Evolutionary conservation across 2,797 vertebrate species (phyloP).

Genomic region (Spinus pinus): DNA sequence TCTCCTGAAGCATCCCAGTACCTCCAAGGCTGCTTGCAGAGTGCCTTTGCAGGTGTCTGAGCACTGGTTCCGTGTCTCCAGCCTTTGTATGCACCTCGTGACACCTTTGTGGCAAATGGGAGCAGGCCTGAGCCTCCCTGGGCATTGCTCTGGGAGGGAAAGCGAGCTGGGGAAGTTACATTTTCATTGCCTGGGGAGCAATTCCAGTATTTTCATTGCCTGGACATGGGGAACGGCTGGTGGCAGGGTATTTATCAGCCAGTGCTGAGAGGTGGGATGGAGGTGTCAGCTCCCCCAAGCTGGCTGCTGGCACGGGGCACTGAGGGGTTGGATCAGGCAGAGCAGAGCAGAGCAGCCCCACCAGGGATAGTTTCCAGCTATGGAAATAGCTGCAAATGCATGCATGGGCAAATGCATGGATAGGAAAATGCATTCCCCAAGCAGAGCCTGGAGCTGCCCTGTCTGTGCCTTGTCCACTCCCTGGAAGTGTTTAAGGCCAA

Average conservation of each 20-base stretch:
- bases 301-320: background rate
- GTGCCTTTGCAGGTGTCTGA: background rate
- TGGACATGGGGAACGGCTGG: background rate
- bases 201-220: background rate
- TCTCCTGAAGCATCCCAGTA: background rate
- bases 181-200: background rate
- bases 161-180: fast-evolving
- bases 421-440: background rate
- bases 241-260: background rate
- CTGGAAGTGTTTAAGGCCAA: background rate
- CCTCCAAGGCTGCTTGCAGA: background rate
- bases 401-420: background rate
- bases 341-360: background rate
- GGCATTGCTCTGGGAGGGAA: background rate
- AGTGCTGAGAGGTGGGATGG: background rate
- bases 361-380: background rate
- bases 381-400: background rate
- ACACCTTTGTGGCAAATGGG: fast-evolving
- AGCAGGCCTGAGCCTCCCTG: background rate
- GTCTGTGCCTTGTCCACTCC: background rate
- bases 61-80: fast-evolving
- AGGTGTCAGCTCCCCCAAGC: background rate
- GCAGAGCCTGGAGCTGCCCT: background rate
- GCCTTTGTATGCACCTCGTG: background rate
- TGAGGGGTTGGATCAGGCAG: fast-evolving